A percentile compares a stretch with the other conserved stretches of the same genome.
These are phyloP conservation scores for Tragelaphus scriptus DNA, from an alignment of 2,113 vertebrate species.

Conservation along the genomic window DNA sequence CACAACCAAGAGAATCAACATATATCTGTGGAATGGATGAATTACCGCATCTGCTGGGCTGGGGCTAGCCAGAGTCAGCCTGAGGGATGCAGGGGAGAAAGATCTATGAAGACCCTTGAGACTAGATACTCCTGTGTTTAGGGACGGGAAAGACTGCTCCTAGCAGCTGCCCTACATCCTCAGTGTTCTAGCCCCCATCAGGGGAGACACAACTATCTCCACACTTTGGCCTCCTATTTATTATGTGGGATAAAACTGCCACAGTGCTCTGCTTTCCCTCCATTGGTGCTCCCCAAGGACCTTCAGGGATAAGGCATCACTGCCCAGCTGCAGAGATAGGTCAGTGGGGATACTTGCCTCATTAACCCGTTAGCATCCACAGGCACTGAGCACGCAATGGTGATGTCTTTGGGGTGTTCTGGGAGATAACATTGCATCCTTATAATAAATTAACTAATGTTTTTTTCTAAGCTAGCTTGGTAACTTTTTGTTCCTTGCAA, in stretches of 20 bases:
- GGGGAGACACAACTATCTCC: background rate
- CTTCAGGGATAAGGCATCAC: background rate
- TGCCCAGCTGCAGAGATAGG: background rate
- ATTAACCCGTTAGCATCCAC: background rate
- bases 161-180: background rate
- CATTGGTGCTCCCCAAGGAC: background rate
- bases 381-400: background rate
- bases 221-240: background rate
- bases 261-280: background rate
- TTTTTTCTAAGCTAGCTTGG: background rate
- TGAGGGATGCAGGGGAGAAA: background rate
- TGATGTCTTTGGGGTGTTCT: background rate
- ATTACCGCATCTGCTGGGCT: background rate
- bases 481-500: background rate
- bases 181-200: background rate
- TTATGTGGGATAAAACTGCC: background rate
- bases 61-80: background rate
- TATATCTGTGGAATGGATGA: background rate
- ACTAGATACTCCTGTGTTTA: background rate
- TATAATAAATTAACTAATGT: background rate
- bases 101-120: background rate
- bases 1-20: background rate
- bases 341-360: background rate
- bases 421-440: background rate
- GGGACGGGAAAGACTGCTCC: background rate